These are phyloP conservation scores for Gouania willdenowi DNA, from an alignment of 2,797 vertebrate genomes.

Conservation along the genomic window DNA sequence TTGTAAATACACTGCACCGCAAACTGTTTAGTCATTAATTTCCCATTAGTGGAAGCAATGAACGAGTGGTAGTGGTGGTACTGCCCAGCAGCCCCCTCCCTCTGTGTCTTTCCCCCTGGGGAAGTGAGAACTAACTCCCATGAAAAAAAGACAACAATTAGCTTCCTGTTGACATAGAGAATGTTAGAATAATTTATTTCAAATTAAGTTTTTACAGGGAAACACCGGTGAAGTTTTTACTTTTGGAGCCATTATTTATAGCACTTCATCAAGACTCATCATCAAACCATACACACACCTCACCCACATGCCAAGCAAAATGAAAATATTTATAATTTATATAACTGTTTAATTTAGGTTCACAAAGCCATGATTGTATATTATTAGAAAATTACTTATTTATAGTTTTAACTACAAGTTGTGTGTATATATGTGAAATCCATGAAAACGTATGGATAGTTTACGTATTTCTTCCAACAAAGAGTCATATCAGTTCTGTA, in stretches of 20 bases:
- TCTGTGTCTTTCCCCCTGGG: conserved; percentile 8
- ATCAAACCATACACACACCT: conserved; percentile 1
- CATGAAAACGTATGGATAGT: no score
- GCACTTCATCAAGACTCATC: conserved; percentile 26
- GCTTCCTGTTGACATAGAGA: conserved; percentile 54
- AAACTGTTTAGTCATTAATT: conserved; percentile 65
- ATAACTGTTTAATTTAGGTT: no score
- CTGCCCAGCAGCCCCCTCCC: conserved; percentile 2
- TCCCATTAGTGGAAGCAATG: conserved; percentile 60
- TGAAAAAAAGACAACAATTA: conserved; percentile 66
- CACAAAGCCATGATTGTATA: no score
- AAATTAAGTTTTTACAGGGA: conserved; percentile 51
- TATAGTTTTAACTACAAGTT: no score
- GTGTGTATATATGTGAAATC: no score
- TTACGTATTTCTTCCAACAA: no score
- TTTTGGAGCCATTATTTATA: conserved; percentile 47
- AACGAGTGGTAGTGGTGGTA: no score
- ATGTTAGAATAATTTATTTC: conserved; percentile 49
- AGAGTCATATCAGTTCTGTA: no score
- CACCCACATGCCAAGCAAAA: no score
- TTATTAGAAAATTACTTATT: no score
- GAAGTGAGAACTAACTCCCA: conserved; percentile 17
- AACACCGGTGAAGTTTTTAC: conserved; percentile 31
- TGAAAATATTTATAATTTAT: no score
- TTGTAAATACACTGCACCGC: conserved; percentile 38